Percentiles rank a stretch among this genome's conserved stretches.
phyloP scores from a whole-genome alignment of 2,113 vertebrate species.

The Camelus dromedarius region DNA sequence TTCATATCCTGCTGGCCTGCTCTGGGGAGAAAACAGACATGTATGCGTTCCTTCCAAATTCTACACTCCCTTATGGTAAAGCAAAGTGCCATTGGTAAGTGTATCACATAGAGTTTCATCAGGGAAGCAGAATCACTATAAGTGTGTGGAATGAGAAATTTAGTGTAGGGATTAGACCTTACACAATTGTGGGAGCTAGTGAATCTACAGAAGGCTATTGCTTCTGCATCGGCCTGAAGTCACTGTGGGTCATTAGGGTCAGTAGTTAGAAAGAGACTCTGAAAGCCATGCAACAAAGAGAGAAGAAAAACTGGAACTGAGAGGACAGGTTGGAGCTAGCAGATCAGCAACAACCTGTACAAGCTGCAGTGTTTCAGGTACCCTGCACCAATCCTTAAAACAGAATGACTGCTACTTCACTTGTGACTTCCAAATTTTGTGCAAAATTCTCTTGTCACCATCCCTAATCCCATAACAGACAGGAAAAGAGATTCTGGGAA shows the following conservation, averaged over 20 bases:
- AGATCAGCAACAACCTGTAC: not conserved
- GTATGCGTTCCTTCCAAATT: not conserved
- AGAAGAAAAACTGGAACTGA: not conserved
- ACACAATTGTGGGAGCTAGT: not conserved
- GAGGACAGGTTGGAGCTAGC: not conserved
- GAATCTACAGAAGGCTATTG: not conserved
- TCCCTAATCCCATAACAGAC: not conserved
- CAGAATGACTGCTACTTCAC: not conserved
- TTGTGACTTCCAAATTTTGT: not conserved
- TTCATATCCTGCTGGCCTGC: no score
- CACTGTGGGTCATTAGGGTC: not conserved
- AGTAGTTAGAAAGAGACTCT: not conserved
- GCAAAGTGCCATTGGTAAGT: not conserved
- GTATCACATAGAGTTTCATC: not conserved
- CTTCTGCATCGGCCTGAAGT: not conserved
- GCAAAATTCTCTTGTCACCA: not conserved
- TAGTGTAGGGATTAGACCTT: not conserved
- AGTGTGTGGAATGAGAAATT: not conserved
- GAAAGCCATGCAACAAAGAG: not conserved
- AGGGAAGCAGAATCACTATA: not conserved
- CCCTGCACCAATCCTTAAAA: not conserved
- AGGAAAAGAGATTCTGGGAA: not conserved
- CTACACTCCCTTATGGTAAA: not conserved
- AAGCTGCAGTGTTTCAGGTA: not conserved
- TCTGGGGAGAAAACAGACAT: not conserved